Evolutionary conservation across 2,797 vertebrate genomes (phyloP).

Genomic region (Chrosomus eos): DNA sequence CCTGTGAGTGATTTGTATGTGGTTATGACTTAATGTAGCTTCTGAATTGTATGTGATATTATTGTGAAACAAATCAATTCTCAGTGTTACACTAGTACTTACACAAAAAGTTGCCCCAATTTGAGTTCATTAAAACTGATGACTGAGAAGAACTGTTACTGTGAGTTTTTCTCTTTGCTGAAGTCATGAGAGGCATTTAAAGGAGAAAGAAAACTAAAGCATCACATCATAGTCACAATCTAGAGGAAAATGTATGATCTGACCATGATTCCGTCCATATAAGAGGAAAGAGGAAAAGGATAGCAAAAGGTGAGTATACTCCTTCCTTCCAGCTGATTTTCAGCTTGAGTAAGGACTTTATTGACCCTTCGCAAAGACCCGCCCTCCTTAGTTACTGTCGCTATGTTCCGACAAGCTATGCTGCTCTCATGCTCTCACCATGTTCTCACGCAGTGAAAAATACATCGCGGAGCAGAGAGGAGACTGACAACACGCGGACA

Average conservation of each 20-base stretch:
- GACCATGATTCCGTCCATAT: not conserved
- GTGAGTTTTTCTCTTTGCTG: not conserved
- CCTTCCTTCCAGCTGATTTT: not conserved
- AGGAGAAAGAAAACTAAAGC: slow-evolving; percentile 1
- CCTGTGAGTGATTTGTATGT: not conserved
- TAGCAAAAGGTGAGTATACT: not conserved
- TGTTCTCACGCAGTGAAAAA: too few relatives aligned
- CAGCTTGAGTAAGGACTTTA: slow-evolving; percentile 5
- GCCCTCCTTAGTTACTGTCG: too few relatives aligned
- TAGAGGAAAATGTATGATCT: slow-evolving; percentile 11
- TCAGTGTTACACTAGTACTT: not conserved
- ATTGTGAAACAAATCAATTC: not conserved
- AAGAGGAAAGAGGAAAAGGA: not conserved
- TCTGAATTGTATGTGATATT: not conserved
- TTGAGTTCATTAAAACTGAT: slow-evolving; percentile 11
- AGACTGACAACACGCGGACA: too few relatives aligned
- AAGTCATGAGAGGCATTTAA: not conserved
- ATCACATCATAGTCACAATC: slow-evolving; percentile 31
- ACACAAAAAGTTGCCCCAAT: not conserved
- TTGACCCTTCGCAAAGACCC: too few relatives aligned
- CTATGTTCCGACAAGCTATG: too few relatives aligned
- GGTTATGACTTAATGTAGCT: not conserved
- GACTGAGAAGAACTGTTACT: slow-evolving; percentile 12
- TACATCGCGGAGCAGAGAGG: too few relatives aligned
- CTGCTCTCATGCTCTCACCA: too few relatives aligned